phyloP scores from a whole-genome alignment of 2,888 invertebrate species.

The Coremacera marginata region DNA sequence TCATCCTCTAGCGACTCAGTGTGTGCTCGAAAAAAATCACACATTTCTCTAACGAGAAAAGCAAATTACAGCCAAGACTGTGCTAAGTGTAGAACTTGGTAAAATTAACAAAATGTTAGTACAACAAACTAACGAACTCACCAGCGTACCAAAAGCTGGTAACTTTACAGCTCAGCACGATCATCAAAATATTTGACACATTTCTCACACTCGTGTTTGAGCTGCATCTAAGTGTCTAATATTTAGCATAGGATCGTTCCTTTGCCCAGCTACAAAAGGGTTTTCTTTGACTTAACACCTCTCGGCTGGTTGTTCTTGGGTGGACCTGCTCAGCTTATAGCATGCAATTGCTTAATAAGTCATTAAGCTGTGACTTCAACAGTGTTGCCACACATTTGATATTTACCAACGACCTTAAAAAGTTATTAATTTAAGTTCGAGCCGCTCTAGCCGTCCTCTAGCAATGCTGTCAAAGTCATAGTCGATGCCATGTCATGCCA shows the following conservation, averaged over 20 bases:
- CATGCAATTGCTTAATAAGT: conserved; percentile 52
- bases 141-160: not conserved
- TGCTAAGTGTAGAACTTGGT: not conserved
- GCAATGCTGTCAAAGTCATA: conserved; percentile 23
- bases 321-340: conserved; percentile 33
- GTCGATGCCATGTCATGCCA: conserved; percentile 45
- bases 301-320: not conserved
- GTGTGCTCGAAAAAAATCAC: not conserved
- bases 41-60: not conserved
- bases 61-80: not conserved
- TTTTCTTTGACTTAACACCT: not conserved
- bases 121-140: not conserved
- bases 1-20: not conserved
- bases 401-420: conserved; percentile 35
- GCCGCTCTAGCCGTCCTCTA: conserved; percentile 23
- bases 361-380: conserved; percentile 34
- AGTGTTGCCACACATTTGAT: conserved; percentile 10
- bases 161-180: not conserved
- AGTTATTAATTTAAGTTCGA: conserved; percentile 46
- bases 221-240: conserved; percentile 44
- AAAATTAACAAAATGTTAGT: not conserved
- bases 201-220: conserved; percentile 63
- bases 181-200: conserved; percentile 61
- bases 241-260: not conserved
- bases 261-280: too few relatives aligned